Conservation (phyloP, 2,888 invertebrate species). For the Phaonia tiefii region DNA sequence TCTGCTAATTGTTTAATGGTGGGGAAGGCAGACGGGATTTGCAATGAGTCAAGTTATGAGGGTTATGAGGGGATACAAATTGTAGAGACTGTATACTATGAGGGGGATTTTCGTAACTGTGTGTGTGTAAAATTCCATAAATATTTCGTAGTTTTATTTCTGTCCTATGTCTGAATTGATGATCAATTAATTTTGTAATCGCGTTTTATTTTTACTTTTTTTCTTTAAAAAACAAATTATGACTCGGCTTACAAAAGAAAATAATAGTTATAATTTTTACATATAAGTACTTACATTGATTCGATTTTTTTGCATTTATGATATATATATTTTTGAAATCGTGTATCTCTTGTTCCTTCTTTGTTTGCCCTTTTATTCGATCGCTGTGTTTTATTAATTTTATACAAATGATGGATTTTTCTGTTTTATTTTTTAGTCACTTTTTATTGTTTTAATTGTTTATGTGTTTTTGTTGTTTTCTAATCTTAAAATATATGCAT, state of each 20-base stretch:
- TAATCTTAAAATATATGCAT: constrained; percentile 24
- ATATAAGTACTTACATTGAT: constrained; percentile 60
- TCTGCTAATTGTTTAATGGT: constrained; percentile 39
- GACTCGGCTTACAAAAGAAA: constrained; percentile 42
- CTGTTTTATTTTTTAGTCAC: constrained; percentile 27
- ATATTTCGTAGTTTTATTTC: constrained; percentile 5
- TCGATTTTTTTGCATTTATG: constrained; percentile 3
- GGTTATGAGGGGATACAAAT: not conserved
- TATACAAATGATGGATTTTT: constrained; percentile 25
- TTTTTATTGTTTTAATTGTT: constrained; percentile 34
- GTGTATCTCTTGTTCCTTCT: not conserved
- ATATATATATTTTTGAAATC: too few species aligned
- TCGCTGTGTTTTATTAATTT: constrained; percentile 7
- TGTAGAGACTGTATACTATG: not conserved
- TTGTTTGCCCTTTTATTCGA: constrained; percentile 8
- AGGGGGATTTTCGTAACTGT: not conserved
- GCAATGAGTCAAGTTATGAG: not conserved
- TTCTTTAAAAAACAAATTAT: not conserved
- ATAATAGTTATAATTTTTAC: constrained; percentile 47
- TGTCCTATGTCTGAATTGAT: too few species aligned
- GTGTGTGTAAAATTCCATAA: constrained; percentile 22
- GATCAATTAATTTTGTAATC: constrained; percentile 27
- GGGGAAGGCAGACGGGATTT: not conserved
- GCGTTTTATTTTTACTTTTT: constrained; percentile 26
- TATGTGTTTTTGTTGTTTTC: constrained; percentile 23